A percentile compares a stretch with the other conserved stretches of the same genome.
These are phyloP conservation scores for Fregetta grallaria DNA, from an alignment of 2,113 vertebrate genomes.

Conservation along the genomic window DNA sequence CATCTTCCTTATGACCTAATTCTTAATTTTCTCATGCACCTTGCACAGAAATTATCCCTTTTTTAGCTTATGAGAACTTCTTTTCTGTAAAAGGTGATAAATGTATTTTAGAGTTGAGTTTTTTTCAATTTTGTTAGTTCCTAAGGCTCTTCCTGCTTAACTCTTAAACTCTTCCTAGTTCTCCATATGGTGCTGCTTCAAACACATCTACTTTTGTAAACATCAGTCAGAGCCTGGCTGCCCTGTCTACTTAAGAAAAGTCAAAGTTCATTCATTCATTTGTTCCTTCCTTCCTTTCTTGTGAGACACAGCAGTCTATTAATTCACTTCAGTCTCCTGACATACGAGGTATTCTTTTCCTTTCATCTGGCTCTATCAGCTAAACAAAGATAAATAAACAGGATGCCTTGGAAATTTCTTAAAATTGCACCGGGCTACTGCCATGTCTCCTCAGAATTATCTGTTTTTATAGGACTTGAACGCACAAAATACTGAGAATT, in stretches of 20 bases:
- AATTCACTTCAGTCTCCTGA: conserved; percentile 9
- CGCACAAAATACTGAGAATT: not conserved
- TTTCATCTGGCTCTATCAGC: not conserved
- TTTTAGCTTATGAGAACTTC: not conserved
- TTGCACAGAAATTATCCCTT: not conserved
- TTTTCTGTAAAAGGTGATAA: not conserved
- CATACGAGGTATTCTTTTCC: not conserved
- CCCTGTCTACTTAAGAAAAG: conserved; percentile 43
- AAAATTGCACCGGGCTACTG: not conserved
- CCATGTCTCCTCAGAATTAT: not conserved
- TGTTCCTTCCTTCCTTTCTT: conserved; percentile 27
- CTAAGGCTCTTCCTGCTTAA: conserved; percentile 5
- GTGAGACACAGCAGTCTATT: conserved; percentile 18
- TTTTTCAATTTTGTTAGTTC: not conserved
- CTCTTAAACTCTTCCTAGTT: conserved; percentile 14
- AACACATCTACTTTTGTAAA: conserved; percentile 54
- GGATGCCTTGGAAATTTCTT: not conserved
- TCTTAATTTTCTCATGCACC: not conserved
- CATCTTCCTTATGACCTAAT: not conserved
- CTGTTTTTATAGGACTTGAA: not conserved
- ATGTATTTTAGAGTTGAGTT: not conserved
- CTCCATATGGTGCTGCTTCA: conserved; percentile 49
- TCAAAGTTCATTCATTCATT: conserved; percentile 56
- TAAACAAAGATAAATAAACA: conserved; percentile 43
- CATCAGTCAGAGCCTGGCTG: conserved; percentile 38